Conservation (phyloP, 2,888 invertebrate genomes). For the Xestia xanthographa region DNA sequence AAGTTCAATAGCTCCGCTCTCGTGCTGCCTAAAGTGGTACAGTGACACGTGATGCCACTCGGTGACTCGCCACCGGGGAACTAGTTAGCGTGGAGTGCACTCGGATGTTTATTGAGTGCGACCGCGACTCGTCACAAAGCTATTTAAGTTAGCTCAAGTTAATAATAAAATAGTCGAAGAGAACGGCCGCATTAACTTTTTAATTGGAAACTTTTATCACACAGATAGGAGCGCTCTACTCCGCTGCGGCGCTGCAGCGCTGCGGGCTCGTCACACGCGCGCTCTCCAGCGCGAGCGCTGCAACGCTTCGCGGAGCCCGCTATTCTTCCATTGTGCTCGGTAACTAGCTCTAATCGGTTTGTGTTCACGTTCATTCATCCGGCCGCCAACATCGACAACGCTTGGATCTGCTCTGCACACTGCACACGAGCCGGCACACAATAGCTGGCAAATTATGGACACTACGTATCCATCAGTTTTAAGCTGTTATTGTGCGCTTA, state of each 20-base stretch:
- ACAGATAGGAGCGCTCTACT: constrained; percentile 2
- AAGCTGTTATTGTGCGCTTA: background rate
- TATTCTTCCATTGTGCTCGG: constrained; percentile 31
- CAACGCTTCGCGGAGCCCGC: background rate
- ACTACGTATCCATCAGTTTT: background rate
- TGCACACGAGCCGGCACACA: no score
- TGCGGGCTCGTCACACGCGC: background rate
- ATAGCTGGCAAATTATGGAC: constrained; percentile 9
- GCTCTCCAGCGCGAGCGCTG: background rate
- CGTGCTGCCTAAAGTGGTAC: background rate
- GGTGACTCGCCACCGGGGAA: background rate
- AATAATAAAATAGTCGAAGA: constrained; percentile 27
- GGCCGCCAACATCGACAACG: constrained; percentile 12
- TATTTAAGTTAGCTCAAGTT: constrained; percentile 44
- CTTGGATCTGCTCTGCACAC: background rate
- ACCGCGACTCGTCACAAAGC: constrained; percentile 13
- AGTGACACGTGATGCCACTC: no score
- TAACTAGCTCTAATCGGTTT: constrained; percentile 47
- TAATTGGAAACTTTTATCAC: constrained; percentile 48
- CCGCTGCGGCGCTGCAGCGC: background rate
- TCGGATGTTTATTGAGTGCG: constrained; percentile 17
- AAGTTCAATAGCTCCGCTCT: background rate
- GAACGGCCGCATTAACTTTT: constrained; percentile 36
- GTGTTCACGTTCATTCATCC: constrained; percentile 42
- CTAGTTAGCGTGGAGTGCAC: constrained; percentile 9